Evolutionary conservation across 2,888 invertebrate species (phyloP), one percentile per base, ranked within the genome.

Genomic region (Molanna angustata): DNA sequence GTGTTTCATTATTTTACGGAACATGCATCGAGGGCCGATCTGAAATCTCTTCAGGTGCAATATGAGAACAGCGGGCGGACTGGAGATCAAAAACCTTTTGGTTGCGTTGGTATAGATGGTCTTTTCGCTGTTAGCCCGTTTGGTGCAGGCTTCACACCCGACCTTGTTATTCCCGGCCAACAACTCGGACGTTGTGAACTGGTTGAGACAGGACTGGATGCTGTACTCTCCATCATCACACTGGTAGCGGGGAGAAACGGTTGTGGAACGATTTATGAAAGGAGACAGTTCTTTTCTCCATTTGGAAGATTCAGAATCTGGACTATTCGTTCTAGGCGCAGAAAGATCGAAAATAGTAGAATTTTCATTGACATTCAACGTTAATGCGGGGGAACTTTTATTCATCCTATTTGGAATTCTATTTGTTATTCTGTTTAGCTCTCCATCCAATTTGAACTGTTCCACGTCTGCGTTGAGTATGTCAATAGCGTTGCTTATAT

Each of bases 41-140:
- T 96, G 94, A 75, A 98, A 99, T 57, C 98, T 77, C 72, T 99
- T 99, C 59, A 99, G 73, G 67, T 99, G 98, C 17, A 99, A 74
- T 49, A 97, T 98, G 1, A 99, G 79, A 47, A 98, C 88, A 3
- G 94, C 90, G 0, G 98, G 98, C 18, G 95, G 94, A 65, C 86
- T 85, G 59, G 90, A 90, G 21, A 99, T 86, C 32, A 96, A 78
- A 69, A 91, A 84, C 62, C 91, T 88, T 68, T 91, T 89, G 1
- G 89, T 88, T 35, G 90, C 88, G 65, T 88, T 86, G 1, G 90
- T 89, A 67, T 87, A 85, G 1, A 91, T 82, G 3, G 86, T 84
- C 66, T 88, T 88, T 14, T 83, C 84, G 51, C 82, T 80, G 61
- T 85, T 85, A 57, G 80, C 76, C n/a, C 83, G 72, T 59, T 84